phyloP scores from a whole-genome alignment of 2,797 vertebrate species.

The Sebastes wilsoni region DNA sequence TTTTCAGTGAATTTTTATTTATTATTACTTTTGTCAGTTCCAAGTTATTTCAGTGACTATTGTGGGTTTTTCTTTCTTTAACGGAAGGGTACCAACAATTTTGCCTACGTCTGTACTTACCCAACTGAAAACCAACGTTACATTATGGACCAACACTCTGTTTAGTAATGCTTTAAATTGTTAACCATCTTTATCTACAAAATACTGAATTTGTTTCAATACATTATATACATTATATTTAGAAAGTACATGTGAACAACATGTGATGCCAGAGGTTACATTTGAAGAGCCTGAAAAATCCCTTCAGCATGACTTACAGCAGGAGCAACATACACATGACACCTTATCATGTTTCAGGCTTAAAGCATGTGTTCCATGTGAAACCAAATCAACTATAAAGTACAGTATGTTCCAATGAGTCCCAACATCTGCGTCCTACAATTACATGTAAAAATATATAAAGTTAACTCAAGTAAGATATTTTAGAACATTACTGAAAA shows the following conservation, averaged over 20 bases:
- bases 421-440: background rate
- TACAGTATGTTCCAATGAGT: background rate
- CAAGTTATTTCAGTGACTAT: no score
- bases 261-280: background rate
- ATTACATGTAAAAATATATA: background rate
- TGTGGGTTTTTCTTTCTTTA: no score
- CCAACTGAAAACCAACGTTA: background rate
- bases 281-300: conserved; percentile 11
- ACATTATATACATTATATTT: no score
- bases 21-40: no score
- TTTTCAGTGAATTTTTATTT: no score
- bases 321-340: background rate
- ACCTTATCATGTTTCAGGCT: background rate
- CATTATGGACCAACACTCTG: background rate
- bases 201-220: background rate
- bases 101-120: no score
- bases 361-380: background rate
- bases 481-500: background rate
- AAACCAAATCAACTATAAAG: conserved; percentile 13
- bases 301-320: background rate
- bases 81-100: no score
- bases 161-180: background rate
- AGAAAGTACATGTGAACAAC: background rate
- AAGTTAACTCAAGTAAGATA: background rate
- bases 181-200: background rate